phyloP scores from a whole-genome alignment of 64 coral and sea anemone species.

The Montipora cactus region DNA sequence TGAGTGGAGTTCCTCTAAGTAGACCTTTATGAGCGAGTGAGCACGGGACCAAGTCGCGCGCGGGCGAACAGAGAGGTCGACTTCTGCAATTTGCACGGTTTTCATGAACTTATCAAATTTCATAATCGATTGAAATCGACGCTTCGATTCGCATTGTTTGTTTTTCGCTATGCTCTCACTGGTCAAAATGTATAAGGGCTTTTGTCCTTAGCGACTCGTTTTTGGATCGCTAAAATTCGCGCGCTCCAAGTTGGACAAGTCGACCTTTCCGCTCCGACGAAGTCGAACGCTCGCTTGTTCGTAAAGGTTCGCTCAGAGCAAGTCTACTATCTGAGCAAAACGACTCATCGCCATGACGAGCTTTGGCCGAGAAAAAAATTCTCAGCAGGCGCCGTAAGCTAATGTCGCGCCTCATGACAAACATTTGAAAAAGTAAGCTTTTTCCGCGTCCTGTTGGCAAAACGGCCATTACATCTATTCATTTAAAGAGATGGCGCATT shows the following conservation, averaged over 20 bases:
- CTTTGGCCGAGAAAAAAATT: too few species aligned
- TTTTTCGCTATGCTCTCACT: conserved; percentile 11
- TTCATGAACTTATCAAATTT: conserved; percentile 16
- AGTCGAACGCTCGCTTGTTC: conserved; percentile 9
- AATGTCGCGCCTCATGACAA: too few species aligned
- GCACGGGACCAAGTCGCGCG: conserved; percentile 3
- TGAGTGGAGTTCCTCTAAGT: conserved; percentile 2
- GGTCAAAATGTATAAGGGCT: conserved; percentile 6
- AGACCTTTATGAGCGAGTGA: conserved; percentile 10
- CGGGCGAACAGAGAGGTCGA: not conserved
- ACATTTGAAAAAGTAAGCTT: too few species aligned
- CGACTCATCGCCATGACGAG: too few species aligned
- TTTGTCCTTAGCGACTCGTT: conserved; percentile 3
- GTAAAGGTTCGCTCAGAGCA: conserved; percentile 2
- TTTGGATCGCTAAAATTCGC: conserved; percentile 14
- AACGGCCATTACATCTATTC: too few species aligned
- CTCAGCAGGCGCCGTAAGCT: too few species aligned
- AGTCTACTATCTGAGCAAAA: not conserved
- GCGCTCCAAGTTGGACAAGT: conserved; percentile 9
- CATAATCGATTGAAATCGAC: conserved; percentile 3
- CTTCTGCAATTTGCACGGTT: not conserved
- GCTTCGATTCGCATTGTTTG: conserved; percentile 11
- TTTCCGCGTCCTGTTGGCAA: too few species aligned
- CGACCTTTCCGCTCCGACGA: conserved; percentile 16
- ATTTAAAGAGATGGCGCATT: too few species aligned